Evolutionary conservation across 2,113 vertebrate genomes (phyloP).

Genomic region (Eurypyga helias): DNA sequence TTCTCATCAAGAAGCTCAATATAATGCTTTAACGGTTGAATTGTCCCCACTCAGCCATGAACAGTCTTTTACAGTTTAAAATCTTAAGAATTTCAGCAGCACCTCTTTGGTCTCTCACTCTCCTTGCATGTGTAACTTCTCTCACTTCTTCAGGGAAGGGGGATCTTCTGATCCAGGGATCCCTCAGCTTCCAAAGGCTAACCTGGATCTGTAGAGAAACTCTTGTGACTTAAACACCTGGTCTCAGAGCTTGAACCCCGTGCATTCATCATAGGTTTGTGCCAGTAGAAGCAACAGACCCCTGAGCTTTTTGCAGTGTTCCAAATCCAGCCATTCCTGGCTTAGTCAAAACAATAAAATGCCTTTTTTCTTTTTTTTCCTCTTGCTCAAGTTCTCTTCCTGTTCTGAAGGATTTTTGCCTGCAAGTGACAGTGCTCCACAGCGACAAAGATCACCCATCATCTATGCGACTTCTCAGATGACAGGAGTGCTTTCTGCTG

Average conservation of each 20-base stretch:
- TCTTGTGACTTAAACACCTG: not conserved
- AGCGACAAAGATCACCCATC: not conserved
- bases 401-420: not conserved
- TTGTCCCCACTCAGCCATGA: accelerated
- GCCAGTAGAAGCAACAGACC: not conserved
- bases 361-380: not conserved
- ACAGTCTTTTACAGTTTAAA: not conserved
- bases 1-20: not conserved
- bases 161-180: not conserved
- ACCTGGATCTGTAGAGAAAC: not conserved
- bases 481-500: not conserved
- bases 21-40: not conserved
- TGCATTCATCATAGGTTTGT: accelerated
- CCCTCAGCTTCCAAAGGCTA: not conserved
- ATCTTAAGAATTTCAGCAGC: not conserved
- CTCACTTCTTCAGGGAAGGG: not conserved
- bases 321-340: not conserved
- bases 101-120: not conserved
- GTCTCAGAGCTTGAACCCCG: not conserved
- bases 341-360: not conserved
- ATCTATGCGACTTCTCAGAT: not conserved
- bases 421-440: not conserved
- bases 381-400: not conserved
- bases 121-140: not conserved
- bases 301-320: not conserved